These are phyloP conservation scores for Pseudolycoriella hygida DNA, from an alignment of 2,888 invertebrate genomes.

Conservation along the genomic window DNA sequence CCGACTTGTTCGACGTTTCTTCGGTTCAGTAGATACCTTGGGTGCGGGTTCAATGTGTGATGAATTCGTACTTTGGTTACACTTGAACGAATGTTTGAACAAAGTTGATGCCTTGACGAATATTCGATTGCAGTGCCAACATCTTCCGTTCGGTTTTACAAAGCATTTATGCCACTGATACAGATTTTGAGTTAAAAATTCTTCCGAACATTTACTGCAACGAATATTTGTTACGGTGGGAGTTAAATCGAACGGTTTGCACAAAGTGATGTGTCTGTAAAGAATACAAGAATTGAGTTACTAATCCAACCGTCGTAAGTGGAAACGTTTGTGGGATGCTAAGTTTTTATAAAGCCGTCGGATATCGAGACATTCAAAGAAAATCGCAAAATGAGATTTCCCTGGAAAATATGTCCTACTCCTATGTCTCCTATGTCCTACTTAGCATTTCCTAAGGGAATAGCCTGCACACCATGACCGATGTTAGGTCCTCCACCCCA, in stretches of 20 bases:
- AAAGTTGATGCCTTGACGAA: conserved; percentile 8
- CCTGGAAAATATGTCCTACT: too few relatives aligned
- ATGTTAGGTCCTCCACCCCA: too few relatives aligned
- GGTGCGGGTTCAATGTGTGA: too few relatives aligned
- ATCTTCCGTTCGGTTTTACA: conserved; percentile 18
- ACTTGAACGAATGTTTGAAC: conserved; percentile 11
- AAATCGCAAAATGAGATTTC: background rate
- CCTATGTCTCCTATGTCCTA: too few relatives aligned
- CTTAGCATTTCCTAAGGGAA: too few relatives aligned
- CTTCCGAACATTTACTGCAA: conserved; percentile 21
- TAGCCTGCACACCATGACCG: too few relatives aligned
- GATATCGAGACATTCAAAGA: background rate
- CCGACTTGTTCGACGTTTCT: too few relatives aligned
- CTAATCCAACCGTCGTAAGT: too few relatives aligned
- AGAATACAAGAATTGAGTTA: background rate
- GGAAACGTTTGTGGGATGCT: too few relatives aligned
- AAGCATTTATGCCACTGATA: conserved; percentile 27
- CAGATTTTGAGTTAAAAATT: conserved; percentile 24
- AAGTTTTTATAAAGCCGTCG: too few relatives aligned
- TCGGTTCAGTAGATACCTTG: too few relatives aligned
- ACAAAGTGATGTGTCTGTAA: conserved; percentile 8
- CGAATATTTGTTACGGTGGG: conserved; percentile 17
- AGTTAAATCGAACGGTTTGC: background rate
- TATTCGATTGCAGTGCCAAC: conserved; percentile 22
- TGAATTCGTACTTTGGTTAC: conserved; percentile 2